Percentiles rank a stretch among this genome's conserved stretches.
phyloP scores from a whole-genome alignment of 2,888 invertebrate genomes.

The Chymomyza fuscimana region DNA sequence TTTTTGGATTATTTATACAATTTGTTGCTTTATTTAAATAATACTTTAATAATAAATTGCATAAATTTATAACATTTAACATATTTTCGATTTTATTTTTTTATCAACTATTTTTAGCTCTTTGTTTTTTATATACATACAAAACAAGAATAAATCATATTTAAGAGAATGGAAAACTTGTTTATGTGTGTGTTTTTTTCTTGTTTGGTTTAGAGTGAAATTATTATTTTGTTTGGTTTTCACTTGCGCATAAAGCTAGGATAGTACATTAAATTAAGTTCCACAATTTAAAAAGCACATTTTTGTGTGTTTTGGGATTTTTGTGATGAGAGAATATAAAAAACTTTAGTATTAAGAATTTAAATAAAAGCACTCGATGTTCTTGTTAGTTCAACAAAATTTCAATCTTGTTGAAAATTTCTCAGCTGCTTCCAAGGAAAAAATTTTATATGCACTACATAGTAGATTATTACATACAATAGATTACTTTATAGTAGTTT shows the following conservation, averaged over 20 bases:
- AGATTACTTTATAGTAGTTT: constrained; percentile 15
- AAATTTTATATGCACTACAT: constrained; percentile 13
- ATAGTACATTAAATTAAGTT: not conserved
- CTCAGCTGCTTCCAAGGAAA: not conserved
- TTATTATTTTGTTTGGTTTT: not conserved
- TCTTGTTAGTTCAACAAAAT: not conserved
- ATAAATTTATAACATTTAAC: constrained; percentile 76
- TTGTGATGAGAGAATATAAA: not conserved
- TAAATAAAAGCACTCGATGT: not conserved
- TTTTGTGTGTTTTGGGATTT: not conserved
- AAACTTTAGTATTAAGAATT: not conserved
- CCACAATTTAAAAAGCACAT: not conserved
- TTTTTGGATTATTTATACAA: constrained; percentile 14
- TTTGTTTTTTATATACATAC: constrained; percentile 48
- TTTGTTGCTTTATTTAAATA: constrained; percentile 64
- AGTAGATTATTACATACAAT: constrained; percentile 49
- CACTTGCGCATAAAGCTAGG: not conserved
- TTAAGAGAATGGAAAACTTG: constrained; percentile 37
- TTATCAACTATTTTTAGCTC: constrained; percentile 27
- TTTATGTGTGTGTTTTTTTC: constrained; percentile 25
- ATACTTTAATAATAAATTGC: constrained; percentile 76
- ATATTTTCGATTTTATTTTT: constrained; percentile 54
- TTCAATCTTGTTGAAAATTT: not conserved
- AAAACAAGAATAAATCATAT: constrained; percentile 56
- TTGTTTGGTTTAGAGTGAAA: constrained; percentile 11